Evolutionary conservation across 2,888 invertebrate species (phyloP), one percentile per base, ranked within the genome.

Genomic region (Aspidiotus rigidus): DNA sequence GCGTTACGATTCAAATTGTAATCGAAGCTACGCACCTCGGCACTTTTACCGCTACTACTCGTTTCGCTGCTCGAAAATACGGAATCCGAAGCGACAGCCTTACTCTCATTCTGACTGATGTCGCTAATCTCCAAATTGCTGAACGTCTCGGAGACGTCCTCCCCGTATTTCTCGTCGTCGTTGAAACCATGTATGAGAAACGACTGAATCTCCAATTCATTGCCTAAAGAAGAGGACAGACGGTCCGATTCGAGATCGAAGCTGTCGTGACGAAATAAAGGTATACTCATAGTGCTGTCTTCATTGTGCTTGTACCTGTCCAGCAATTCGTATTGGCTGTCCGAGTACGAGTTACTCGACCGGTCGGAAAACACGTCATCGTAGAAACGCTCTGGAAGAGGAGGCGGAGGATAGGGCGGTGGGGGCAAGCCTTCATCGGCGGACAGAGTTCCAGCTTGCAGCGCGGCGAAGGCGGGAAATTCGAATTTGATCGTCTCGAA

Each of bases 11-110:
- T 64, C 11, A 54, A 16, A 17, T 54, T 54, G 55, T 54, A 64
- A 7, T 66, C 57, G 59, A 57, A 66, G 39, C 57, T 49, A 15
- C 59, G 57, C 59, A 57, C 57, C 42, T 66, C 66, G 41, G 59
- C 57, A 49, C 66, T 66, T 39, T 66, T 66, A n/a, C 66, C 66
- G 39, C 66, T 66, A 59, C 66, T 66, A n/a, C 66, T 59, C 7
- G 66, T 66, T 39, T 66, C 66, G 66, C 66, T 66, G 66, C 66
- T 66, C 59, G 66, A 66, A 28, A 66, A 66, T 1, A 64, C 28
- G 16, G 64, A 64, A 7, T 62, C 62, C 42, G 42, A 44, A 15
- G 16, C 17, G 40, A 28, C 49, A 28, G 10, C 54, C 15, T 41
- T 28, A 7, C 16, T 28, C 16, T 66, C 56, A 7, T 13, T 42